Evolutionary conservation across 1,140 invertebrate genomes (phyloP).

Genomic region (Drosophila biarmipes): DNA sequence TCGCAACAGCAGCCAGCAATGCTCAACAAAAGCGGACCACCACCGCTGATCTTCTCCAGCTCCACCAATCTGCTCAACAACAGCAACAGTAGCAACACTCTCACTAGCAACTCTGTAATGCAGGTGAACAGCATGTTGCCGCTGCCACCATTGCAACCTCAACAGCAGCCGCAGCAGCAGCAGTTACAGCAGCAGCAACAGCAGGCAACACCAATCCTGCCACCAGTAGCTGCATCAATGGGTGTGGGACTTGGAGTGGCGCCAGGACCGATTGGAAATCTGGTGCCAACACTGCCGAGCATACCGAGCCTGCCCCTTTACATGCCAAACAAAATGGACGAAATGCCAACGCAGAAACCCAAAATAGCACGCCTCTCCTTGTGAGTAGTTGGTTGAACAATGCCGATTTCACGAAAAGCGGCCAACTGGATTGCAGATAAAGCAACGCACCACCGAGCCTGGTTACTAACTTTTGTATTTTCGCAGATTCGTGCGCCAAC

Average conservation of each 20-base stretch:
- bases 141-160: slow-evolving; percentile 52
- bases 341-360: slow-evolving; percentile 76
- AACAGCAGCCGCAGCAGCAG: slow-evolving; percentile 45
- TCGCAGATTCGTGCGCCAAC: slow-evolving; percentile 89
- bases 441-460: background rate
- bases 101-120: slow-evolving; percentile 14
- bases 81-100: slow-evolving; percentile 37
- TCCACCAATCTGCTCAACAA: slow-evolving; percentile 60
- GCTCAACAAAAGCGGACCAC: slow-evolving; percentile 58
- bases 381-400: slow-evolving; percentile 85
- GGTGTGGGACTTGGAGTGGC: slow-evolving; percentile 11
- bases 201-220: slow-evolving; percentile 17
- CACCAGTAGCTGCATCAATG: slow-evolving; percentile 17
- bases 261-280: slow-evolving; percentile 23
- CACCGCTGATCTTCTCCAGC: slow-evolving; percentile 66
- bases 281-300: slow-evolving; percentile 54
- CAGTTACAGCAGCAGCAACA: slow-evolving; percentile 9
- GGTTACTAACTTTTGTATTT: slow-evolving; percentile 32
- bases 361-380: slow-evolving; percentile 84
- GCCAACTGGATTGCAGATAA: slow-evolving; percentile 55
- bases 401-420: slow-evolving; percentile 67
- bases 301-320: slow-evolving; percentile 42
- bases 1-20: slow-evolving; percentile 18
- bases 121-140: slow-evolving; percentile 36
- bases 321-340: slow-evolving; percentile 63